Percentiles rank a stretch among this genome's conserved stretches.
Conservation (phyloP, 2,113 vertebrate genomes). For the Pseudorhombus dupliciocellatus region DNA sequence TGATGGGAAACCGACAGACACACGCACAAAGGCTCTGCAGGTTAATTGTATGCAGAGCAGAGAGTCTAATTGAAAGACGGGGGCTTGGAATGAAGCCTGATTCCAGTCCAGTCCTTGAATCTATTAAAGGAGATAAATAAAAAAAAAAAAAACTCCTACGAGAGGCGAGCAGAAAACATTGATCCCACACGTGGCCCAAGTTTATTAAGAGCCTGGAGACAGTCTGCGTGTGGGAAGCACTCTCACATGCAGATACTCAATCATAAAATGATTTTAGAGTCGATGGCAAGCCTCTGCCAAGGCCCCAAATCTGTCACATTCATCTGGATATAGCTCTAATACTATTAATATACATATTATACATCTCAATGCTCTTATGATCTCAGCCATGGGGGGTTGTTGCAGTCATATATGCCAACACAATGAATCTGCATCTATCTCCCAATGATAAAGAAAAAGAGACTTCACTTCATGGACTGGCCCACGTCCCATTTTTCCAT, state of each 20-base stretch:
- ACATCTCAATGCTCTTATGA: too few relatives aligned
- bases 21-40: background rate
- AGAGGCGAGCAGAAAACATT: slow-evolving; percentile 33
- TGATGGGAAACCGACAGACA: slow-evolving; percentile 16
- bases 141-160: slow-evolving; percentile 66
- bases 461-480: too few relatives aligned
- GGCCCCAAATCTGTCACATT: too few relatives aligned
- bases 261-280: background rate
- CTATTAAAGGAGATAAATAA: slow-evolving; percentile 58
- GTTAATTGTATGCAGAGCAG: too few relatives aligned
- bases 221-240: slow-evolving; percentile 64
- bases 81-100: slow-evolving; percentile 6
- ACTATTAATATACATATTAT: too few relatives aligned
- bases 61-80: slow-evolving; percentile 30
- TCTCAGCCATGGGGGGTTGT: too few relatives aligned
- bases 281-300: background rate
- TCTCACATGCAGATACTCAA: slow-evolving; percentile 30
- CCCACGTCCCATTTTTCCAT: too few relatives aligned
- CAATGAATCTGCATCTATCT: too few relatives aligned
- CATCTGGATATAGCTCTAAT: too few relatives aligned
- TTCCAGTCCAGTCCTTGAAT: slow-evolving; percentile 24
- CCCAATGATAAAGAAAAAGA: too few relatives aligned
- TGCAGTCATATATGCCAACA: too few relatives aligned
- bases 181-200: slow-evolving; percentile 49
- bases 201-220: slow-evolving; percentile 61